Evolutionary conservation across 1,140 invertebrate species (phyloP), one percentile per base, ranked within the genome.

Genomic region (Nephila pilipes): DNA sequence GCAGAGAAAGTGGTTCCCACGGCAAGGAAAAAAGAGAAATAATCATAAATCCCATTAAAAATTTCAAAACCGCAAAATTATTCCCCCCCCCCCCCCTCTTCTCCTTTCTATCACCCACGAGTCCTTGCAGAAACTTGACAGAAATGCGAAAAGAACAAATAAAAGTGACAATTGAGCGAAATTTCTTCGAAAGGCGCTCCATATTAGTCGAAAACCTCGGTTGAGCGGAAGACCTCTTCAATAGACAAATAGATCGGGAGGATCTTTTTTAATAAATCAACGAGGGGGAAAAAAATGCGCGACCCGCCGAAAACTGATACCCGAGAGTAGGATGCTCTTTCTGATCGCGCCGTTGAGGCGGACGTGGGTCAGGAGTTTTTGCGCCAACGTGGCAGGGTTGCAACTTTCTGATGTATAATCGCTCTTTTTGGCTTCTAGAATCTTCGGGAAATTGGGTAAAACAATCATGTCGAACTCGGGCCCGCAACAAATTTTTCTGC

Each of bases 351-450:
- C 90, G 60, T 38, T 55, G 57, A 58, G 90, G 85, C 90, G 90
- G 90, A 92, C 90, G 22, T 20, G 81, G 90, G 90, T 92, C 90
- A 92, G 90, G 38, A 63, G 38, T 69, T 92, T 92, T 55, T 57
- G 88, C 46, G 55, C 55, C 38, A 22, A 4, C 1, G 1, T n/a
- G 38, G 54, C 20, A 32, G 46, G 22, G 20, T 16, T 29, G 54
- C 79, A 12, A 65, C n/a, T 29, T 16, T 25, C 83, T 83, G 57
- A 79, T 79, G 22, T 14, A 5, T 20, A 12, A 63, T 91, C 10
- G 20, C 89, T 32, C 2, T 18, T 20, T 25, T 69, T 69, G 4
- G 60, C 55, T 46, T 6, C 6, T 46, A 46, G 46, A 46, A 46
- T 10, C 46, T 46, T n/a, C n/a, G n/a, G n/a, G n/a, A n/a, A n/a